Evolutionary conservation across 2,113 vertebrate species (phyloP).

Genomic region (Cyprinus carpio): DNA sequence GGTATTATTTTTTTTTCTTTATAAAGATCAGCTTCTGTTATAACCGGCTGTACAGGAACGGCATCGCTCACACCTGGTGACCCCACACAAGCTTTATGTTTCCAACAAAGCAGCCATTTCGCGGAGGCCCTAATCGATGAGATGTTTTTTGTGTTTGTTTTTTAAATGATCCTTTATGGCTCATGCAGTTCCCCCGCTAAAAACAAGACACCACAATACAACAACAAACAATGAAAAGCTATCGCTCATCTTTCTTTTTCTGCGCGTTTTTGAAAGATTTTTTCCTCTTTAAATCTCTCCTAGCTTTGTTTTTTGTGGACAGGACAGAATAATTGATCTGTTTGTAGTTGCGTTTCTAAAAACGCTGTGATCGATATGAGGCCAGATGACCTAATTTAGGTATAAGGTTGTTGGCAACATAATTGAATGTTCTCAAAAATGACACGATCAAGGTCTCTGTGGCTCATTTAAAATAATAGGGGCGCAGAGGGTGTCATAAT

Average conservation of each 20-base stretch:
- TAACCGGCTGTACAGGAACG: conserved; percentile 25
- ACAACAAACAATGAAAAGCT: conserved; percentile 20
- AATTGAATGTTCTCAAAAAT: conserved; percentile 65
- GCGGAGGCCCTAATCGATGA: conserved; percentile 63
- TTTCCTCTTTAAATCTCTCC: conserved; percentile 48
- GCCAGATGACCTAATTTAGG: conserved; percentile 57
- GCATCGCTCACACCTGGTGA: conserved; percentile 46
- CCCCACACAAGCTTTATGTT: conserved; percentile 31
- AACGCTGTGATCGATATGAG: conserved; percentile 51
- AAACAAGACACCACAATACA: not conserved
- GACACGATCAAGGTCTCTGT: conserved; percentile 56
- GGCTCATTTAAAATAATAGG: conserved; percentile 72
- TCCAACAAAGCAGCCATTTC: conserved; percentile 32
- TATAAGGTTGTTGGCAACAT: conserved; percentile 65
- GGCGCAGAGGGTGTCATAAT: conserved; percentile 52
- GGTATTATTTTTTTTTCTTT: conserved; percentile 32
- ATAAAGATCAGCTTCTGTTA: conserved; percentile 45
- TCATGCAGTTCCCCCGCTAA: not conserved
- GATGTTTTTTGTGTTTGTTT: conserved; percentile 65
- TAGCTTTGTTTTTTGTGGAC: conserved; percentile 56
- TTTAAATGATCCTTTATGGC: conserved; percentile 68
- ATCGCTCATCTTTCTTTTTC: conserved; percentile 33
- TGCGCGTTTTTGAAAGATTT: conserved; percentile 57
- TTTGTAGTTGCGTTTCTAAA: conserved; percentile 69
- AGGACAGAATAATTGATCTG: conserved; percentile 71